Base-by-base conservation (phyloP, 2,113 vertebrate genomes). In the Tauraco erythrolophus region DNA sequence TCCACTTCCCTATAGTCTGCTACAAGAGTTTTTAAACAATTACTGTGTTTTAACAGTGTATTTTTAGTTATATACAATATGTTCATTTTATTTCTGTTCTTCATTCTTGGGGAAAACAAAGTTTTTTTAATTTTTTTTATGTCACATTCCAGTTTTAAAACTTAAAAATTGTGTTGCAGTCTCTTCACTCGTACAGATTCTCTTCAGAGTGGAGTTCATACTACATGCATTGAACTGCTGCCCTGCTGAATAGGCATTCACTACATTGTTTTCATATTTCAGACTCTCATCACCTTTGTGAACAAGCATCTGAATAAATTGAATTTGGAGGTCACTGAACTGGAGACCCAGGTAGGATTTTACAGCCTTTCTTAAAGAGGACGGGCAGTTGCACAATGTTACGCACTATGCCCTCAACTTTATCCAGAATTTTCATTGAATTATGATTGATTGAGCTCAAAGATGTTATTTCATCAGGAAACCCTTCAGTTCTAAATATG, bases 301-400 rank as follows among this genome's bases (percentile, higher is more conserved):
- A 99, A 99, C 98, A 99, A 99, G 96, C 99, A 99, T 93, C 98
- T 99, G 96, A 99, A 99, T 97, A 99, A 99, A 90, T 90, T 99
- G 94, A 99, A 99, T 97, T 96, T 99, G 66, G 99, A 99, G 97
- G 99, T 99, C 93, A 99, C 99, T 23, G 99, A 99, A 91, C 97
- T 99, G 97, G 99, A 99, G 97, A 99, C 99, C 5, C 99, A 99
- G 99, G 99, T 99, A 97, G 33, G 97, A 61, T 77, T 88, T 74
- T 51, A 61, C 14, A 89, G 60, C 22, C 53, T 53, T 85, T 53
- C 33, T 64, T 90, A 28, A 19, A 58, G 60, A 23, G 30, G 17
- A 51, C 27, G 14, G 19, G 14, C 33, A 27, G 27, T 51, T 86
- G 51, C 22, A 9, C 43, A 45, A 2, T n/a, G 16, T 57, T 90